phyloP scores from a whole-genome alignment of 2,888 invertebrate species.

The Elgonia sp. region DNA sequence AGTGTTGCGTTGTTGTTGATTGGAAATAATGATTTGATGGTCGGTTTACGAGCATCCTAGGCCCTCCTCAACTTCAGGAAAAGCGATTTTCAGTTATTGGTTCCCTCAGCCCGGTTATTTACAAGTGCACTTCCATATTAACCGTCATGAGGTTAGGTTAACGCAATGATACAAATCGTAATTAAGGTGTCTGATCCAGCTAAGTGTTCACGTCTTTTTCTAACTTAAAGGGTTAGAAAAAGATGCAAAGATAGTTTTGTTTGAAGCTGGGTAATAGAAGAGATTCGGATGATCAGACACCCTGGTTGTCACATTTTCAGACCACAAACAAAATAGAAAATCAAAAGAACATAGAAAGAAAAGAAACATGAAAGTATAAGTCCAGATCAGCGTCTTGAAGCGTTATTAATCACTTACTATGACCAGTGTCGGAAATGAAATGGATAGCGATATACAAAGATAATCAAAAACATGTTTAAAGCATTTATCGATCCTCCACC shows the following conservation, averaged over 20 bases:
- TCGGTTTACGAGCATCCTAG: constrained; percentile 85
- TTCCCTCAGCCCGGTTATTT: constrained; percentile 58
- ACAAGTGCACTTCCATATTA: constrained; percentile 55
- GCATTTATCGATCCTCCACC: constrained; percentile 73
- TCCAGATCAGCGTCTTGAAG: constrained; percentile 43
- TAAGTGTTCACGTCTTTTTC: background rate
- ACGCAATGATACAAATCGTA: no score
- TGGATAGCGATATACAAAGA: constrained; percentile 61
- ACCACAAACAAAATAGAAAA: constrained; percentile 45
- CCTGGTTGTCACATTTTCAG: constrained; percentile 33
- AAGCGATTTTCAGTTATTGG: constrained; percentile 46
- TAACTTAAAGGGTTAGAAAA: background rate
- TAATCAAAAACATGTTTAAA: constrained; percentile 65
- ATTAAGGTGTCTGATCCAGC: background rate
- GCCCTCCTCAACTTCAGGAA: constrained; percentile 76
- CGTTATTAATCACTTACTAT: constrained; percentile 49
- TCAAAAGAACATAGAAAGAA: constrained; percentile 14
- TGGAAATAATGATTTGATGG: constrained; percentile 50
- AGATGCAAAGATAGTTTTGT: background rate
- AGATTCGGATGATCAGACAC: constrained; percentile 26
- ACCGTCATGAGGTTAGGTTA: constrained; percentile 46
- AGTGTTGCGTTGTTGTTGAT: constrained; percentile 58
- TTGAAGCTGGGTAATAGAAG: background rate
- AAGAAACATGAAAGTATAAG: constrained; percentile 25
- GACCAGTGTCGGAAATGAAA: constrained; percentile 61